phyloP scores from a whole-genome alignment of 2,797 vertebrate genomes.

The Halcyon badia region DNA sequence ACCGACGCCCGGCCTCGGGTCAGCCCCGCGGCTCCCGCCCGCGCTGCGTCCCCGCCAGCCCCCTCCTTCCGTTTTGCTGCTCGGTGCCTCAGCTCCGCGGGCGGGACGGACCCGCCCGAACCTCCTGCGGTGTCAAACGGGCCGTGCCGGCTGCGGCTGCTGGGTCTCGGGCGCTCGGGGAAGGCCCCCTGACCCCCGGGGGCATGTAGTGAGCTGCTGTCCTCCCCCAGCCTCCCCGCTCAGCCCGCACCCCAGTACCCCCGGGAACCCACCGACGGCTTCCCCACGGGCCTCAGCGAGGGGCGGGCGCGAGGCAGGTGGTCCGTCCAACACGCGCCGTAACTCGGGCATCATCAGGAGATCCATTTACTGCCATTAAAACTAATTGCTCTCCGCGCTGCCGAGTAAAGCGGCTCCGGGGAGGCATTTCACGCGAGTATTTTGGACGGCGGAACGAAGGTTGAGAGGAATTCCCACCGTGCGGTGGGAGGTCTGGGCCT shows the following conservation, averaged over 20 bases:
- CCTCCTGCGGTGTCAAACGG: neutral
- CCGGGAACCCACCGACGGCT: neutral
- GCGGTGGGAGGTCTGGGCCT: constrained; percentile 51
- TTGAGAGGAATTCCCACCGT: neutral
- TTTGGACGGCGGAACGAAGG: neutral
- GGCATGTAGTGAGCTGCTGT: neutral
- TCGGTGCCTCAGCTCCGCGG: neutral
- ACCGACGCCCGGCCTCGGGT: neutral
- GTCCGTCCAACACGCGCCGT: neutral
- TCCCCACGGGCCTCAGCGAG: fast-evolving
- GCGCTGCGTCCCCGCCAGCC: neutral
- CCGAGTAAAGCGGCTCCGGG: neutral
- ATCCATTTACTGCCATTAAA: constrained; percentile 6
- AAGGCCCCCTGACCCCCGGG: too few species aligned
- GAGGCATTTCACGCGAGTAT: neutral
- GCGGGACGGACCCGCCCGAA: too few species aligned
- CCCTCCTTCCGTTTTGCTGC: neutral
- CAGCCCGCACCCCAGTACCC: fast-evolving
- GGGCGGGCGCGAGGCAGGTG: neutral
- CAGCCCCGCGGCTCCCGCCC: neutral
- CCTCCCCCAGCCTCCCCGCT: neutral
- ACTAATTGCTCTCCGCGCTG: neutral
- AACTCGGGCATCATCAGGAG: neutral
- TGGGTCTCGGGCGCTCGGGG: neutral
- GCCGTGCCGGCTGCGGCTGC: neutral